These are phyloP conservation scores for Fissipunctia ypsillon DNA, from an alignment of 2,888 invertebrate genomes.

Conservation along the genomic window DNA sequence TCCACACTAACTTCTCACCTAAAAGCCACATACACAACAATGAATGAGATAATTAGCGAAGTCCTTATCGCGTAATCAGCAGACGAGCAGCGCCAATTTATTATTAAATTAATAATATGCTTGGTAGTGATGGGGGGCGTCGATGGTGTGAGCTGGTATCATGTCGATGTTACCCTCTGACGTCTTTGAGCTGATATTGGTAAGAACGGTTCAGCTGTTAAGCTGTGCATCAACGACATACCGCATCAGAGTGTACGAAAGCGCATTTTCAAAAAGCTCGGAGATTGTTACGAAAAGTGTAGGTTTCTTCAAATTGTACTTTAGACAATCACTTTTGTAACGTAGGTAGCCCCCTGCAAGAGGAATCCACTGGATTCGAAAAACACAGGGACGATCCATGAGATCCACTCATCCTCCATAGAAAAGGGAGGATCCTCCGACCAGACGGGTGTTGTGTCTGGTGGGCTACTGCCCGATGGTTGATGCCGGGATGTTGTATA, in stretches of 20 bases:
- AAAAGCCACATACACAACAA: constrained; percentile 59
- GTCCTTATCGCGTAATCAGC: constrained; percentile 73
- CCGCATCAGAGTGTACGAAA: neutral
- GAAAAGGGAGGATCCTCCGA: too few species aligned
- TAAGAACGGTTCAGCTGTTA: neutral
- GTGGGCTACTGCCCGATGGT: too few species aligned
- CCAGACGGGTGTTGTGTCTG: too few species aligned
- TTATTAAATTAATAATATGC: constrained; percentile 75
- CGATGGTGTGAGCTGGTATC: neutral
- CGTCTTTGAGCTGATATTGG: neutral
- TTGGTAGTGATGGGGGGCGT: constrained; percentile 29
- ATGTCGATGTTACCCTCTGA: constrained; percentile 6
- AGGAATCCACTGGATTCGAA: neutral
- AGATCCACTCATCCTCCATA: too few species aligned
- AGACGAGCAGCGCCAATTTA: constrained; percentile 70
- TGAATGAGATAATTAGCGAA: constrained; percentile 75
- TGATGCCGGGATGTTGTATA: too few species aligned
- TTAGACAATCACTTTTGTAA: neutral
- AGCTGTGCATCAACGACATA: neutral
- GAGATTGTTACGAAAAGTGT: too few species aligned
- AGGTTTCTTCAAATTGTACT: too few species aligned
- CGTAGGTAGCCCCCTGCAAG: neutral
- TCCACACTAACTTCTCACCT: constrained; percentile 22
- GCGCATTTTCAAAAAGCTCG: neutral
- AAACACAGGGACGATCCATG: neutral